Conservation (phyloP, 2,113 vertebrate species). For the Centropristis striata region DNA sequence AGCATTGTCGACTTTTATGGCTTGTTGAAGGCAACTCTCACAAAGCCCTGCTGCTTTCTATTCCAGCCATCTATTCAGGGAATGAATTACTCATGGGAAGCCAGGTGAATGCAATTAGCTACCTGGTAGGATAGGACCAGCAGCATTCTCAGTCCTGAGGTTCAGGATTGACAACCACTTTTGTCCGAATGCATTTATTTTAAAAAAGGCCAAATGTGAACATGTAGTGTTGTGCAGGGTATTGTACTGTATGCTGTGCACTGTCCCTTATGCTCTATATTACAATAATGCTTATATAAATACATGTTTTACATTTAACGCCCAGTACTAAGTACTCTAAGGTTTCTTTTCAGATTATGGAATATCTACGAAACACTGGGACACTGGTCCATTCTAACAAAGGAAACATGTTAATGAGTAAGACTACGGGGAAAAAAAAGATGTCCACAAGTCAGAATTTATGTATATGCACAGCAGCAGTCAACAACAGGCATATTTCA, state of each 20-base stretch:
- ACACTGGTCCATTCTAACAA: constrained; percentile 24
- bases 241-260: constrained; percentile 7
- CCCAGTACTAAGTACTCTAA: neutral
- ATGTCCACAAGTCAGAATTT: constrained; percentile 28
- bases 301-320: constrained; percentile 29
- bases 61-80: neutral
- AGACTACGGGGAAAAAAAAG: constrained; percentile 27
- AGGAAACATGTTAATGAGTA: constrained; percentile 40
- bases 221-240: neutral
- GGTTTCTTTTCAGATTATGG: constrained; percentile 20
- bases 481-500: constrained; percentile 42
- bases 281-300: constrained; percentile 10
- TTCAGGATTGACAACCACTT: neutral
- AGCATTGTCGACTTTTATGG: neutral
- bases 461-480: constrained; percentile 33
- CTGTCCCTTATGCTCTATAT: neutral
- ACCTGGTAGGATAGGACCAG: constrained; percentile 2
- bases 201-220: constrained; percentile 17
- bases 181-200: constrained; percentile 12
- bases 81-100: neutral
- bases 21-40: neutral
- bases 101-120: neutral
- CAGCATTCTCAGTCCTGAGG: neutral
- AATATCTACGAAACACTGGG: constrained; percentile 22
- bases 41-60: neutral